Percentiles rank a stretch among this genome's conserved stretches.
These are phyloP conservation scores for Ophioninae sp. DNA, from an alignment of 2,888 invertebrate genomes.

Conservation along the genomic window DNA sequence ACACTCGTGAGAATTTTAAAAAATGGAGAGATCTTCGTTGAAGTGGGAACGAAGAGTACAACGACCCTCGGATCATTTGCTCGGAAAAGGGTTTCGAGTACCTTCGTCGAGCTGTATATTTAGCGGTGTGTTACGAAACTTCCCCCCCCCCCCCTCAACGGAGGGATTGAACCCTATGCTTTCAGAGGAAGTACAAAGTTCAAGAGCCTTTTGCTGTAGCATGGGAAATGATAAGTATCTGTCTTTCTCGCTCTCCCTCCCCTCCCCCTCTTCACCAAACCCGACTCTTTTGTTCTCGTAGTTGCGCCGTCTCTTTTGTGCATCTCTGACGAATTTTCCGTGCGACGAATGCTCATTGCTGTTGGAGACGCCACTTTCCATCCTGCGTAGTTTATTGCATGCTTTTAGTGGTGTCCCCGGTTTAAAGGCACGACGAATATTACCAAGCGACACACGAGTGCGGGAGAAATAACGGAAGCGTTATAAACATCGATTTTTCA, in stretches of 20 bases:
- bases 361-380: constrained; percentile 41
- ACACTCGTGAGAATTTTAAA: constrained; percentile 36
- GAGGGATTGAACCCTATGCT: constrained; percentile 33
- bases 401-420: constrained; percentile 16
- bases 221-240: constrained; percentile 48
- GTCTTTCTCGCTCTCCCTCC: neutral
- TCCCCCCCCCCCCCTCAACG: too few species aligned
- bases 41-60: constrained; percentile 17
- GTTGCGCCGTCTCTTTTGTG: neutral
- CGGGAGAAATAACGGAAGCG: too few species aligned
- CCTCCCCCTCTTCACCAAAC: neutral
- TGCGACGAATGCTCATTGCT: constrained; percentile 37
- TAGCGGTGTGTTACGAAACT: constrained; percentile 38
- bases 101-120: constrained; percentile 34
- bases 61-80: constrained; percentile 26
- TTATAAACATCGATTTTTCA: too few species aligned
- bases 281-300: neutral
- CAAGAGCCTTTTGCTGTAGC: constrained; percentile 46
- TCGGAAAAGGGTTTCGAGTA: constrained; percentile 1
- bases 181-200: constrained; percentile 49
- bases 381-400: constrained; percentile 47
- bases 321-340: constrained; percentile 34
- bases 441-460: too few species aligned
- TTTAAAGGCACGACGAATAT: constrained; percentile 20
- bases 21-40: constrained; percentile 35